Evolutionary conservation across 2,888 invertebrate species (phyloP), one percentile per base, ranked within the genome.

Genomic region (Cerastoderma edule): DNA sequence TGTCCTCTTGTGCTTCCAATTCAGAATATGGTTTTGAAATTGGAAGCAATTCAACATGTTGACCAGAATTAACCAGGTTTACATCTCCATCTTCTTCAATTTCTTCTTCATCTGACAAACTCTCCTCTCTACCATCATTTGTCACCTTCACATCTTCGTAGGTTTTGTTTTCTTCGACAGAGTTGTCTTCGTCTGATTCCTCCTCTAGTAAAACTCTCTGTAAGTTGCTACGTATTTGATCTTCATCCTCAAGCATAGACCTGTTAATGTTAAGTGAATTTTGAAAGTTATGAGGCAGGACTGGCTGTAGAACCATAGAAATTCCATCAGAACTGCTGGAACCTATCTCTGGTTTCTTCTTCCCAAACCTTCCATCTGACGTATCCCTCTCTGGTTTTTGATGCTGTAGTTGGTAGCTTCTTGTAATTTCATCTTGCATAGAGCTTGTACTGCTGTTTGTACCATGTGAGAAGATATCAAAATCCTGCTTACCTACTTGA

Each of bases 381-480:
- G 27, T 27, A 24, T 60, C 60, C 16, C n/a, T 60, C n/a, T 60
- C 60, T 65, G 66, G 33, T 33, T 68, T 72, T n/a, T 54, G 54
- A 53, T 75, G 72, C 19, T 78, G 73, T 22, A 72, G 35, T 48
- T 76, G 28, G 54, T 81, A 81, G 8, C 78, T 75, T 33, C 63
- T 78, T n/a, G 81, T 81, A 22, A 81, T 81, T 63, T 81, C 77
- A 46, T 77, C 79, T 63, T 82, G 79, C 67, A 82, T 66, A 8
- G 79, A 72, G 50, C 66, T 72, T 56, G 75, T 75, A 28, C 79
- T 79, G 44, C 65, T 77, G 60, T 69, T 53, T 30, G 73, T 53
- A 44, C 72, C 65, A 16, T 60, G 65, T 74, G 72, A 66, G 27
- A 46, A 71, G 24, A 60, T 79, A 16, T 67, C 75, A 13, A 82